Evolutionary conservation across 2,113 vertebrate species (phyloP).

Genomic region (Monopterus albus): DNA sequence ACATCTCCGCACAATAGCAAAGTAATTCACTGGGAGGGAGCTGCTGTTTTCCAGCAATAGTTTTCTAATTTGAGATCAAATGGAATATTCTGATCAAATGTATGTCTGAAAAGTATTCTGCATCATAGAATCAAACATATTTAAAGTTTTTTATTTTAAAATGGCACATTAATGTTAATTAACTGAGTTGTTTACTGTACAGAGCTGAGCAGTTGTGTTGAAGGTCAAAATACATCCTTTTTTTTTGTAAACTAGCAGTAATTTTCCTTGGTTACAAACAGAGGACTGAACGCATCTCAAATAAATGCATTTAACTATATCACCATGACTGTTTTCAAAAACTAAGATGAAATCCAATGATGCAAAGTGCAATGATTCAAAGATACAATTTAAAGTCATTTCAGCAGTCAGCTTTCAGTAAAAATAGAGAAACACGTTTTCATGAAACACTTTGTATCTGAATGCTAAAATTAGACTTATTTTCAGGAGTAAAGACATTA

Average conservation of each 20-base stretch:
- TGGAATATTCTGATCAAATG: slow-evolving; percentile 10
- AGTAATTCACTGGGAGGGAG: not conserved
- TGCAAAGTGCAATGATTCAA: slow-evolving; percentile 57
- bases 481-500: slow-evolving; percentile 34
- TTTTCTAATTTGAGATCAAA: slow-evolving; percentile 23
- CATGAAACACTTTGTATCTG: slow-evolving; percentile 48
- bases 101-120: slow-evolving; percentile 5
- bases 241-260: slow-evolving; percentile 14
- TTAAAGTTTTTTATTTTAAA: slow-evolving; percentile 15
- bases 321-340: slow-evolving; percentile 28
- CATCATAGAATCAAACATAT: slow-evolving; percentile 18
- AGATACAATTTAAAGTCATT: slow-evolving; percentile 41
- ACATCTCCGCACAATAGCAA: slow-evolving; percentile 10
- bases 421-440: slow-evolving; percentile 32
- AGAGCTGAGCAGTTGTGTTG: slow-evolving; percentile 35
- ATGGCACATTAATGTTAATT: slow-evolving; percentile 31
- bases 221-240: slow-evolving; percentile 35
- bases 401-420: slow-evolving; percentile 26
- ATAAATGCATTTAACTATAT: slow-evolving; percentile 23
- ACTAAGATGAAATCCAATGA: slow-evolving; percentile 36
- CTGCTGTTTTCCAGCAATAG: not conserved
- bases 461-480: slow-evolving; percentile 16
- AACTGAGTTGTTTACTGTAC: slow-evolving; percentile 53
- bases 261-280: slow-evolving; percentile 42
- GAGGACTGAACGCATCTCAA: slow-evolving; percentile 35